Conservation (phyloP, 2,113 vertebrate genomes). For the Triplophysa tibetana region DNA sequence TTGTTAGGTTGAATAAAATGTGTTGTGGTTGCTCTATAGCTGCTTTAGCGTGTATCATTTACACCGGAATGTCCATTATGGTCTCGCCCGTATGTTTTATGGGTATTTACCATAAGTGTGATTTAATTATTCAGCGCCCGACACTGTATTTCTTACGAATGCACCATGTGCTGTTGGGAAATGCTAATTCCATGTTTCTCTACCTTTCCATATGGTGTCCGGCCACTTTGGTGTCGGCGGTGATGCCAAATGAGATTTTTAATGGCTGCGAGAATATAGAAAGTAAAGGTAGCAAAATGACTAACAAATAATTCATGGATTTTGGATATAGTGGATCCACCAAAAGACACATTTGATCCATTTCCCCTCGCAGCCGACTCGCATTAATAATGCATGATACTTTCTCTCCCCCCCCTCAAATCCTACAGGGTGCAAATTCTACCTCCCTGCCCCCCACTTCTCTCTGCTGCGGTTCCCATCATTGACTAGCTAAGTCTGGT, state of each 20-base stretch:
- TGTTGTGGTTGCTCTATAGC: constrained; percentile 59
- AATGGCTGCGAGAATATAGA: neutral
- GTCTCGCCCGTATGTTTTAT: constrained; percentile 50
- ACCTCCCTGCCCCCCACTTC: constrained; percentile 23
- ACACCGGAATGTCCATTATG: neutral
- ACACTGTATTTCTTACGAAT: neutral
- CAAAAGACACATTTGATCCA: constrained; percentile 75
- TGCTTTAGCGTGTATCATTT: constrained; percentile 47
- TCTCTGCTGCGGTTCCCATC: constrained; percentile 53
- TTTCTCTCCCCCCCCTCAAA: constrained; percentile 54
- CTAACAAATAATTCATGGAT: constrained; percentile 59
- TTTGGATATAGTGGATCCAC: constrained; percentile 64
- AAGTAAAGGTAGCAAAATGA: constrained; percentile 29
- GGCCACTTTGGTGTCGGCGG: neutral
- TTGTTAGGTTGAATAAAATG: constrained; percentile 73
- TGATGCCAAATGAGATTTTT: constrained; percentile 10
- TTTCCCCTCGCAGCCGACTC: constrained; percentile 69
- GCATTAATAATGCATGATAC: constrained; percentile 77
- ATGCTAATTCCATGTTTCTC: constrained; percentile 38
- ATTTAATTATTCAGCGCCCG: constrained; percentile 16
- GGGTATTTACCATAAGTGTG: constrained; percentile 27
- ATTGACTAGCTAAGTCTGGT: constrained; percentile 57
- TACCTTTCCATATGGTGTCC: constrained; percentile 51
- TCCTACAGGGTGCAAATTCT: constrained; percentile 56
- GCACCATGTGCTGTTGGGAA: neutral